phyloP scores from a whole-genome alignment of 1,140 invertebrate species.

The Aradophagus sp. region DNA sequence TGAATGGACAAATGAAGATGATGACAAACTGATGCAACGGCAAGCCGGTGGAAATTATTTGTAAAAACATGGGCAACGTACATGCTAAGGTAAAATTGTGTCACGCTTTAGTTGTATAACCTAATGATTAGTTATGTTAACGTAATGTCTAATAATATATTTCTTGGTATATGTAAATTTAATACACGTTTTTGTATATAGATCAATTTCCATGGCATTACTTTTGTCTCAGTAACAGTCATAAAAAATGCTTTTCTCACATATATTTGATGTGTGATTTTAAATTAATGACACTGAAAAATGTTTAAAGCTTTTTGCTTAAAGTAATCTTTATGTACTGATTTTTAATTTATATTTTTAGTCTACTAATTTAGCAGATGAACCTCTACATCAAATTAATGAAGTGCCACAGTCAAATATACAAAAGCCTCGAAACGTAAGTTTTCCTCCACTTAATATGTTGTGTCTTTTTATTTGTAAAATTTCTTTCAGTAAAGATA shows the following conservation, averaged over 20 bases:
- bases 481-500: no score
- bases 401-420: no score
- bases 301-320: no score
- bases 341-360: no score
- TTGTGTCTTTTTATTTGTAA: no score
- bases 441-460: no score
- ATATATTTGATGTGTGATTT: background rate
- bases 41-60: background rate
- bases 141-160: conserved; percentile 50
- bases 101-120: conserved; percentile 43
- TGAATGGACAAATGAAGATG: background rate
- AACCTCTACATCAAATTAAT: no score
- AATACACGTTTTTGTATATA: conserved; percentile 12
- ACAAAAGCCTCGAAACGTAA: no score
- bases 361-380: no score
- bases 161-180: conserved; percentile 20
- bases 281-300: no score
- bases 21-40: conserved; percentile 10
- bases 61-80: conserved; percentile 29
- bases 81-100: conserved; percentile 42
- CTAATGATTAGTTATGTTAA: conserved; percentile 40
- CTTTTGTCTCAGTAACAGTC: conserved; percentile 1
- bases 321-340: no score
- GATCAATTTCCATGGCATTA: conserved; percentile 9
- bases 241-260: conserved; percentile 1